Percentiles rank a stretch among this genome's conserved stretches.
phyloP scores from a whole-genome alignment of 2,888 invertebrate genomes.

The Vannuccia rotundouncinata region DNA sequence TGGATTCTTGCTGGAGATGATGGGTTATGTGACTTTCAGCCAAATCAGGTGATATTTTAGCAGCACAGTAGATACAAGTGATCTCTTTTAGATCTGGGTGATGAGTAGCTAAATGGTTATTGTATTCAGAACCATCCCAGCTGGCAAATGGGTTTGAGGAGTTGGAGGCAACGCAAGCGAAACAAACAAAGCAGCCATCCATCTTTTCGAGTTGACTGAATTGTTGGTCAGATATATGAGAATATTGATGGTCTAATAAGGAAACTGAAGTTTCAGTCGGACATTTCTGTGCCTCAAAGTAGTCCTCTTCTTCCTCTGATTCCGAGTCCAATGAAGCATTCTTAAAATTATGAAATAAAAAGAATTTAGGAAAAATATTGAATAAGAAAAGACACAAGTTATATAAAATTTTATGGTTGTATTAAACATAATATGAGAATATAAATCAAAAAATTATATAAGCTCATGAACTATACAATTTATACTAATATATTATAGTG shows the following conservation, averaged over 20 bases:
- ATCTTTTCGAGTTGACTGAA: conserved; percentile 16
- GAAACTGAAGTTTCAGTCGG: neutral
- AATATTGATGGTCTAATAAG: neutral
- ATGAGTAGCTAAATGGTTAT: neutral
- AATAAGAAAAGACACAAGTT: no score
- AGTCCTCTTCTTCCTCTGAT: neutral
- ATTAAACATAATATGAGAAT: no score
- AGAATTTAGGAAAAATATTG: no score
- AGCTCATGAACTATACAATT: no score
- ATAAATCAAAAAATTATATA: no score
- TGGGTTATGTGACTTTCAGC: neutral
- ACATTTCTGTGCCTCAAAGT: neutral
- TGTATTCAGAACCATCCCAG: neutral
- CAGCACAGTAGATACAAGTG: neutral
- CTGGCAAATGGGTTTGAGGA: neutral
- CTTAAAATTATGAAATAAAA: neutral
- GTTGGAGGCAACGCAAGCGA: neutral
- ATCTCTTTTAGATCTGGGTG: neutral
- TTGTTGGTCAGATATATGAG: neutral
- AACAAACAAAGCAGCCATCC: conserved; percentile 33
- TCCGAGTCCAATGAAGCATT: neutral
- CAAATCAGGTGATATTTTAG: neutral
- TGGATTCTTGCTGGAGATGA: neutral
- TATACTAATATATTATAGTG: no score
- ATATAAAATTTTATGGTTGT: no score